Percentiles rank a stretch among this genome's conserved stretches.
Conservation (phyloP, 64 coral and sea anemone species). For the Montipora efflorescens region DNA sequence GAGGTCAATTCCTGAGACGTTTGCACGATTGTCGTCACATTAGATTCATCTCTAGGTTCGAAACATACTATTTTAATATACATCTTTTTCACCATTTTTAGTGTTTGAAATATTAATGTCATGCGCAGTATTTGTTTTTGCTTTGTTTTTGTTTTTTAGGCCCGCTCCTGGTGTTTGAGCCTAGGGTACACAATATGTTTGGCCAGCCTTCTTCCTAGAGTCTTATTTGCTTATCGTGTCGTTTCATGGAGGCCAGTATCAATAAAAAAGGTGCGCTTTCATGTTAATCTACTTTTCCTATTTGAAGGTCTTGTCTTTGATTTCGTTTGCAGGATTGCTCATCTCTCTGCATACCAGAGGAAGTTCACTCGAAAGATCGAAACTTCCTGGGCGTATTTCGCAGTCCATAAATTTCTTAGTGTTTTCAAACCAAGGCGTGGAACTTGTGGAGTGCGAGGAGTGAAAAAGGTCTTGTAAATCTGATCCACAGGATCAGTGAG, state of each 20-base stretch:
- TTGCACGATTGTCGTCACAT: too few relatives aligned
- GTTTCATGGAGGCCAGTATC: constrained; percentile 34
- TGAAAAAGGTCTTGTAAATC: too few relatives aligned
- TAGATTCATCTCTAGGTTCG: too few relatives aligned
- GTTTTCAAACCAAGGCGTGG: too few relatives aligned
- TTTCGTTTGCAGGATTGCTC: background rate
- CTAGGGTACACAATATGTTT: constrained; percentile 28
- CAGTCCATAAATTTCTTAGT: too few relatives aligned
- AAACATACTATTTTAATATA: too few relatives aligned
- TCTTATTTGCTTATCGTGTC: constrained; percentile 31
- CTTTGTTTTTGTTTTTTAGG: background rate
- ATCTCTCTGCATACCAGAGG: background rate
- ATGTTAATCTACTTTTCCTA: background rate
- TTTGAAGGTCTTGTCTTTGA: background rate
- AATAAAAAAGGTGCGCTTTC: constrained; percentile 11
- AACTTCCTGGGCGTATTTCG: too few relatives aligned
- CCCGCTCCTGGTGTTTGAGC: constrained; percentile 34
- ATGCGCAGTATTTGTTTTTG: background rate
- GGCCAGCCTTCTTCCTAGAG: constrained; percentile 31
- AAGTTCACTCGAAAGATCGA: too few relatives aligned
- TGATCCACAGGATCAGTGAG: too few relatives aligned
- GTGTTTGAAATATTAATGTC: background rate
- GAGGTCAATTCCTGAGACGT: too few relatives aligned
- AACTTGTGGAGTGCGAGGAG: too few relatives aligned
- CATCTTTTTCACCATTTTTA: too few relatives aligned